phyloP scores from a whole-genome alignment of 2,113 vertebrate species.

The Chaenogobius annularis region DNA sequence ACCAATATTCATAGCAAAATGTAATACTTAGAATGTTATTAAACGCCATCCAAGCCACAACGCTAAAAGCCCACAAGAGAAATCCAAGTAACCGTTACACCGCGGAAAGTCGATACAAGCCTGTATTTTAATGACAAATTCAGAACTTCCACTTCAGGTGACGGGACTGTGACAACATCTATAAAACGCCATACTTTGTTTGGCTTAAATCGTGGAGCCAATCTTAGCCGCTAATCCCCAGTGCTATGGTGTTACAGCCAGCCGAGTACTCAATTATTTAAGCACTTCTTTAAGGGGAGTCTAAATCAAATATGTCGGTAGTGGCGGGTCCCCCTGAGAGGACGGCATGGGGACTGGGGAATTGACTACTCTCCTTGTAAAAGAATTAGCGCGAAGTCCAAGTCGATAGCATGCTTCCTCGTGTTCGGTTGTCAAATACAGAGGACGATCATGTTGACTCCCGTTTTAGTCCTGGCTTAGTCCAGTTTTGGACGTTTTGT shows the following conservation, averaged over 20 bases:
- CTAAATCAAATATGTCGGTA: conserved; percentile 72
- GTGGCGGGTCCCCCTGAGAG: conserved; percentile 54
- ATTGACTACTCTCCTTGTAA: conserved; percentile 68
- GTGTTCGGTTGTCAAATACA: not conserved
- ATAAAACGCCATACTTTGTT: conserved; percentile 43
- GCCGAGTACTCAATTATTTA: conserved; percentile 64
- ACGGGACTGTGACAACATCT: conserved; percentile 25
- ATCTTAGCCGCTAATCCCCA: conserved; percentile 34
- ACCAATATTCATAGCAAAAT: not conserved
- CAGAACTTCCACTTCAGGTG: conserved; percentile 9
- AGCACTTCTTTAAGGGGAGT: conserved; percentile 60
- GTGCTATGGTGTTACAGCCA: conserved; percentile 51
- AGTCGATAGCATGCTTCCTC: conserved; percentile 56
- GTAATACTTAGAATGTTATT: not conserved
- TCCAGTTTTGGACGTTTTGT: not conserved
- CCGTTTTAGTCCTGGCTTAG: not conserved
- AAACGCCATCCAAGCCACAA: not conserved
- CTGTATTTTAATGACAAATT: conserved; percentile 19
- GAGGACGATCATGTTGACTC: not conserved
- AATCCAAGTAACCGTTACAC: not conserved
- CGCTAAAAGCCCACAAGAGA: conserved; percentile 9
- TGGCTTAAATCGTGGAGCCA: conserved; percentile 22
- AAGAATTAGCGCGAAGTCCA: conserved; percentile 63
- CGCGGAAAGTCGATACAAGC: not conserved
- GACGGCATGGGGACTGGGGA: conserved; percentile 42